Evolutionary conservation across 2,888 invertebrate species (phyloP).

Genomic region (Lasioglossum villosulum): DNA sequence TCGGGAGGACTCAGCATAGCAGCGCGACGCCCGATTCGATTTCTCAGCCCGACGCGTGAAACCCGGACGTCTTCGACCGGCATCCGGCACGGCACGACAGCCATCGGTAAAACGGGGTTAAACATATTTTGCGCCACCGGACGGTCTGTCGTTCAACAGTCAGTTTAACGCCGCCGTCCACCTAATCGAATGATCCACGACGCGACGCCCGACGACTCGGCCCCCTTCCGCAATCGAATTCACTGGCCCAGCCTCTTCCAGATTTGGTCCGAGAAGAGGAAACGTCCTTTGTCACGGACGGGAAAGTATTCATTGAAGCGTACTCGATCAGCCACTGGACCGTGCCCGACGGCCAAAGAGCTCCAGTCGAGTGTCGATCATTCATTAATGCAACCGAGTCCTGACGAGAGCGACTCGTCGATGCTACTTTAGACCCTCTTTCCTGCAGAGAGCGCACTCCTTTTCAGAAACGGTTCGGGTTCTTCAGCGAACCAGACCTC

Average conservation of each 20-base stretch:
- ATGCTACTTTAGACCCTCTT: not conserved
- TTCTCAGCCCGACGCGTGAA: not conserved
- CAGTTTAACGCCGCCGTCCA: constrained; percentile 42
- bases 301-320: not conserved
- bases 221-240: constrained; percentile 30
- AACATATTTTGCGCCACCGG: constrained; percentile 41
- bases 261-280: not conserved
- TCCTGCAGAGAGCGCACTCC: not conserved
- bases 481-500: not conserved
- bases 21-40: constrained; percentile 31
- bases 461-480: not conserved
- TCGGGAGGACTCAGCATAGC: too few species aligned
- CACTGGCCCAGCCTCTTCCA: not conserved
- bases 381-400: not conserved
- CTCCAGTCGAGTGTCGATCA: not conserved
- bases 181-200: constrained; percentile 27
- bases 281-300: not conserved
- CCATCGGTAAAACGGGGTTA: constrained; percentile 37
- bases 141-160: constrained; percentile 54
- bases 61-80: not conserved
- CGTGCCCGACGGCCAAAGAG: not conserved
- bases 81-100: not conserved
- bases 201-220: constrained; percentile 3
- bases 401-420: not conserved
- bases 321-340: not conserved